Evolutionary conservation across 35 echinoderm and acorn worm genomes (phyloP).

Genomic region (Diadema setosum): DNA sequence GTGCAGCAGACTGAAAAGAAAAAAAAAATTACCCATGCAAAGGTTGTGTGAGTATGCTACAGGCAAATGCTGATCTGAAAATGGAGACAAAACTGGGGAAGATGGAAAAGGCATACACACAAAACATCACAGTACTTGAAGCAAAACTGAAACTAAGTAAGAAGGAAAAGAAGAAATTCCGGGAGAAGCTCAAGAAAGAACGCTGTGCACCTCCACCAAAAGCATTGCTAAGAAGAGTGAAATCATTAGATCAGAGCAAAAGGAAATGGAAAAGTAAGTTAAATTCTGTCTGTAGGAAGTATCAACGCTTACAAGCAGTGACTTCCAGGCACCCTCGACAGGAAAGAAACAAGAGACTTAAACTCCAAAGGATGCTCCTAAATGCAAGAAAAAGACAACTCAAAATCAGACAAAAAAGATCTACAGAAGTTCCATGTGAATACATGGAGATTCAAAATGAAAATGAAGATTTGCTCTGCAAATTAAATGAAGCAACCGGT

Average conservation of each 20-base stretch:
- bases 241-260: neutral
- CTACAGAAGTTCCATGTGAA: neutral
- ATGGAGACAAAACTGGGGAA: neutral
- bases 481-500: neutral
- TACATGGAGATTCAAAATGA: neutral
- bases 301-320: neutral
- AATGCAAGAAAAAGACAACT: neutral
- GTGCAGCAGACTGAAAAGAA: neutral
- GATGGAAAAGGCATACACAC: neutral
- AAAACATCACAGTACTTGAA: neutral
- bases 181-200: no score
- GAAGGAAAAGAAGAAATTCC: neutral
- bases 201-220: neutral
- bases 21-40: neutral
- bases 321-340: neutral
- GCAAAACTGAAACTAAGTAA: neutral
- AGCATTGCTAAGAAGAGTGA: neutral
- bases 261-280: neutral
- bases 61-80: neutral
- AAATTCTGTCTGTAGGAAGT: neutral
- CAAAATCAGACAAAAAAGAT: neutral
- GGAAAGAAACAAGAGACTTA: neutral
- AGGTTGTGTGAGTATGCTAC: neutral
- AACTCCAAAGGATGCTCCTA: neutral
- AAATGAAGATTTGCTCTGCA: neutral